Percentiles rank a stretch among this genome's conserved stretches.
Conservation (phyloP, 2,888 invertebrate species). For the Sepioteuthis lessoniana region DNA sequence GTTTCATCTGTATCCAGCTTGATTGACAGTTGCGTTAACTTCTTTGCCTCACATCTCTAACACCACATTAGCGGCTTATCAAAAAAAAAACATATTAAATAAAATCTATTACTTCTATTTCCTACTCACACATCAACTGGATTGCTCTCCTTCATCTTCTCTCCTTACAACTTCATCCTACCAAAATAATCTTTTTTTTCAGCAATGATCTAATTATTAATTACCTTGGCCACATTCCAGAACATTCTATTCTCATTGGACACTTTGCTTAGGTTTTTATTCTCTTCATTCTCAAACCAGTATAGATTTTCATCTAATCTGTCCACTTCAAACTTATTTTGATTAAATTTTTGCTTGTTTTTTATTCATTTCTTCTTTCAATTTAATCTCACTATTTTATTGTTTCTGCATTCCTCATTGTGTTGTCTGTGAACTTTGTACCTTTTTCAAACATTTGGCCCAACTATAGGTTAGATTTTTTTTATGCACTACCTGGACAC, state of each 20-base stretch:
- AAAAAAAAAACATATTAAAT: neutral
- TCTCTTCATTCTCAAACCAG: neutral
- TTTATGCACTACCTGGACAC: too few species aligned
- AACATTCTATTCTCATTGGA: neutral
- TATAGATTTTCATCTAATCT: neutral
- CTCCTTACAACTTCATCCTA: neutral
- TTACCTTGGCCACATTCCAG: constrained; percentile 20
- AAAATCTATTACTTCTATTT: neutral
- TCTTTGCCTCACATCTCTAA: neutral
- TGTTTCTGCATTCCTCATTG: neutral
- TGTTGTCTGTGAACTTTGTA: neutral
- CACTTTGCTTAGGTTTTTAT: neutral
- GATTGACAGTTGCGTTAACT: neutral
- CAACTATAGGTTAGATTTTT: too few species aligned
- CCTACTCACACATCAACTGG: neutral
- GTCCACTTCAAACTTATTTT: neutral
- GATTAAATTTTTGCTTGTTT: neutral
- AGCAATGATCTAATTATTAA: neutral
- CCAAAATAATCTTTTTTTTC: neutral
- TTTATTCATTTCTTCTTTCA: neutral
- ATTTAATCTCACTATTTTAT: neutral
- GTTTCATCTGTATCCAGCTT: neutral
- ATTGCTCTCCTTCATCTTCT: neutral
- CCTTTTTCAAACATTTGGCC: neutral
- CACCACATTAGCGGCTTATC: neutral